Evolutionary conservation across 2,113 vertebrate species (phyloP), one percentile per base, ranked within the genome.

Genomic region (Ciconia stormi): DNA sequence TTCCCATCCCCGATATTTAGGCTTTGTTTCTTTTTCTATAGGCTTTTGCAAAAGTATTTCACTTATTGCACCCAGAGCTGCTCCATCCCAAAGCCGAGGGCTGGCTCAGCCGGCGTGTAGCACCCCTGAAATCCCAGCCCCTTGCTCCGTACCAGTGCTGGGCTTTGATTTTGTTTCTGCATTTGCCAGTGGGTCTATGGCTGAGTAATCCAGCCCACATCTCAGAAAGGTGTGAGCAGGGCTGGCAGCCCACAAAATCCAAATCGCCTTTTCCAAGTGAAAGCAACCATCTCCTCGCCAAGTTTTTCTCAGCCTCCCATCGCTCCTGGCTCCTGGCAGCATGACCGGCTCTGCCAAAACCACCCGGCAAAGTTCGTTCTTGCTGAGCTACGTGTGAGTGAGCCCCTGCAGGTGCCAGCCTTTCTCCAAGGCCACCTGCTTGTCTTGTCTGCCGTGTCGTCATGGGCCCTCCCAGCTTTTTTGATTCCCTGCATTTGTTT

Each of bases 341-440:
- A 27, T 2, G 1, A 14, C 30, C 3, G 2, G 30, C 55, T 85
- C 61, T 87, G 63, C 82, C 4, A 7, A 61, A 92, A 36, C 11
- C 66, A 46, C 19, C 9, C 6, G 0, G 34, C 50, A 76, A 38
- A 40, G 14, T 26, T 88, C 9, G 29, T 63, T 76, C 61, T 67
- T 4, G 29, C 70, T 46, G 47, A 76, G 52, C n/a, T 11, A 6
- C 0, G 2, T 22, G 30, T 0, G 0, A 62, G 19, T 0, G 1
- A 70, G 9, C 29, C 47, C 50, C n/a, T 3, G 3, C 20, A 7
- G 32, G 26, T 11, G 0, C 23, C 73, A 80, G 32, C 36, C 42
- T 61, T 72, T 30, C 56, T 61, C 18, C 9, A 1, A 9, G 30
- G 56, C 27, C 83, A 89, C 34, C 32, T 14, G 5, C 47, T 85